Evolutionary conservation across 2,888 invertebrate genomes (phyloP).

Genomic region (Bibio marci): DNA sequence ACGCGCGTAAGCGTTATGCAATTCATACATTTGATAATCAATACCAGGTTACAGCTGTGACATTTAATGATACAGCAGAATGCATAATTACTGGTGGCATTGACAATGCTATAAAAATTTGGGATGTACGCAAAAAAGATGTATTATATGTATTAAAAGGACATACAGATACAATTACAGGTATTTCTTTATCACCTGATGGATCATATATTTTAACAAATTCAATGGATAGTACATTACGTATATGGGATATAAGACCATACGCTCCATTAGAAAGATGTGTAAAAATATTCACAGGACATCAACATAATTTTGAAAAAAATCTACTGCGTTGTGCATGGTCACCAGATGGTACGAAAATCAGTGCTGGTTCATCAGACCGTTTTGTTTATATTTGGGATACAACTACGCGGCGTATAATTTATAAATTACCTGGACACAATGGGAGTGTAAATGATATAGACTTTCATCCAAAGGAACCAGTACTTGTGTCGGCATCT

Average conservation of each 20-base stretch:
- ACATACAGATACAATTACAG: slow-evolving; percentile 92
- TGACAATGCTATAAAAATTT: slow-evolving; percentile 94
- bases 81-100: slow-evolving; percentile 90
- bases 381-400: slow-evolving; percentile 96
- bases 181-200: slow-evolving; percentile 64
- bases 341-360: slow-evolving; percentile 84
- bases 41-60: slow-evolving; percentile 70
- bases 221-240: slow-evolving; percentile 88
- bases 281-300: slow-evolving; percentile 79
- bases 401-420: slow-evolving; percentile 72
- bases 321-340: slow-evolving; percentile 87
- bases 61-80: slow-evolving; percentile 91
- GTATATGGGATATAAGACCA: slow-evolving; percentile 94
- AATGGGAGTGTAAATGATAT: slow-evolving; percentile 94
- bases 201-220: slow-evolving; percentile 87
- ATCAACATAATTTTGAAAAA: slow-evolving; percentile 96
- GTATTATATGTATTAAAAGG: slow-evolving; percentile 73
- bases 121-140: slow-evolving; percentile 87
- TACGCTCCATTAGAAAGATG: slow-evolving; percentile 88
- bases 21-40: slow-evolving; percentile 52
- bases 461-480: slow-evolving; percentile 87
- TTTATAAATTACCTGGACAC: slow-evolving; percentile 96
- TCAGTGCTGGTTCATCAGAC: slow-evolving; percentile 82
- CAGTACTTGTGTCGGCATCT: slow-evolving; percentile 81
- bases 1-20: slow-evolving; percentile 72